Evolutionary conservation across 2,888 invertebrate species (phyloP), one percentile per base, ranked within the genome.

Genomic region (Oscheius sp.): DNA sequence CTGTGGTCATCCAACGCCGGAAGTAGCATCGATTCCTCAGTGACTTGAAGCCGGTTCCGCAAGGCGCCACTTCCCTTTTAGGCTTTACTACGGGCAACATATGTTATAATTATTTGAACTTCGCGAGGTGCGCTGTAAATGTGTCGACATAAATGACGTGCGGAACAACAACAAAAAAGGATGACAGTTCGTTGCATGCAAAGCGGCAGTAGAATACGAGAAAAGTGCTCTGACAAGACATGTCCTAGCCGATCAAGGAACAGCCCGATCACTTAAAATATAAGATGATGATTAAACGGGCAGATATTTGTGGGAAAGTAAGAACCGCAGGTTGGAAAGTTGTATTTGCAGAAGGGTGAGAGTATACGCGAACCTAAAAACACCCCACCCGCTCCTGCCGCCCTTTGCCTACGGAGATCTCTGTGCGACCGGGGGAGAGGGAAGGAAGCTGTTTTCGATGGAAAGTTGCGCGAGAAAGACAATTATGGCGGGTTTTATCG

Each of bases 11-110:
- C 49, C 49, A 66, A 66, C 66, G 66, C 66, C 66, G 66, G 66
- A 66, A 66, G 66, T 66, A 52, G 49, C 66, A 66, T 66, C 66
- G 66, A 66, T 66, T 66, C 66, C 49, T 52, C 64, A 66, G 66
- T 49, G 66, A 66, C 66, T 52, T 52, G 25, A 46, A 46, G 66
- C 66, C 66, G 66, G 66, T 66, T 66, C 66, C 66, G 66, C 52
- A 25, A 49, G 66, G 52, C 66, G 27, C 27, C 25, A 66, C 66
- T 66, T 66, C 66, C 66, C 66, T 49, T 64, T 61, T 64, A 45
- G 25, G 46, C 64, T 49, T 66, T 52, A 52, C 66, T 21, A 41
- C 61, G n/a, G 43, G 9, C 21, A 61, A 41, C 16, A 35, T 35
- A 43, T 21, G 61, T 7, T 43, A 43, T 16, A 43, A 61, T 61